Evolutionary conservation across 2,888 invertebrate species (phyloP).

Genomic region (Cephus runcator): DNA sequence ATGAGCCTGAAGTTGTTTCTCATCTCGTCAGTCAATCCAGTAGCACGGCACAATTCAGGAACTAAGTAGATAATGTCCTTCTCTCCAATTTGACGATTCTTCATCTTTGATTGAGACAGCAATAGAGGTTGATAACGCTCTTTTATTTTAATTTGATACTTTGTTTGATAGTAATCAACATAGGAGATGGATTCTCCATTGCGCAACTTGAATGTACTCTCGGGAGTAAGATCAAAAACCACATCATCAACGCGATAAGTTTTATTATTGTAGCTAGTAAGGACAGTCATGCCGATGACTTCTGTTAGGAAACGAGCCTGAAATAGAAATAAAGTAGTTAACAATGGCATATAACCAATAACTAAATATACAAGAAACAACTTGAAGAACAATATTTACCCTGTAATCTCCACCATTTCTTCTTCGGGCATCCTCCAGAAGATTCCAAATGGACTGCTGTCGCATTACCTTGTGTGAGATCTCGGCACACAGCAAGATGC

Average conservation of each 20-base stretch:
- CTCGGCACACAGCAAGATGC: constrained; percentile 83
- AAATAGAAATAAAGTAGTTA: not conserved
- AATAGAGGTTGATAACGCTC: constrained; percentile 82
- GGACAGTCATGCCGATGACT: constrained; percentile 70
- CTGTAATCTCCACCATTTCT: constrained; percentile 67
- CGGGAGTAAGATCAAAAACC: constrained; percentile 72
- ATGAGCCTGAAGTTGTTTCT: constrained; percentile 73
- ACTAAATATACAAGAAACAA: constrained; percentile 1
- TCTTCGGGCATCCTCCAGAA: constrained; percentile 69
- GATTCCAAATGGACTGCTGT: constrained; percentile 77
- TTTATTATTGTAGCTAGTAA: constrained; percentile 83
- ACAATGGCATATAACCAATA: not conserved
- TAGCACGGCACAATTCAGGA: constrained; percentile 87
- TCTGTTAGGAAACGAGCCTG: constrained; percentile 15
- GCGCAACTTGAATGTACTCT: constrained; percentile 70
- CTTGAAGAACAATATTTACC: constrained; percentile 39
- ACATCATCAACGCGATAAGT: constrained; percentile 82
- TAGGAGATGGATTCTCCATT: constrained; percentile 70
- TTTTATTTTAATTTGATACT: constrained; percentile 75
- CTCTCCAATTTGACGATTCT: constrained; percentile 79
- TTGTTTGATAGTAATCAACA: constrained; percentile 74
- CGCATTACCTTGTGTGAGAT: constrained; percentile 87
- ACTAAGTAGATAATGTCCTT: constrained; percentile 77
- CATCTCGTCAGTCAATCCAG: constrained; percentile 77
- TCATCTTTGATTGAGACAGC: constrained; percentile 75